A percentile compares a stretch with the other conserved stretches of the same genome.
phyloP scores from a whole-genome alignment of 2,113 vertebrate species.

The Sakesphorus luctuosus region DNA sequence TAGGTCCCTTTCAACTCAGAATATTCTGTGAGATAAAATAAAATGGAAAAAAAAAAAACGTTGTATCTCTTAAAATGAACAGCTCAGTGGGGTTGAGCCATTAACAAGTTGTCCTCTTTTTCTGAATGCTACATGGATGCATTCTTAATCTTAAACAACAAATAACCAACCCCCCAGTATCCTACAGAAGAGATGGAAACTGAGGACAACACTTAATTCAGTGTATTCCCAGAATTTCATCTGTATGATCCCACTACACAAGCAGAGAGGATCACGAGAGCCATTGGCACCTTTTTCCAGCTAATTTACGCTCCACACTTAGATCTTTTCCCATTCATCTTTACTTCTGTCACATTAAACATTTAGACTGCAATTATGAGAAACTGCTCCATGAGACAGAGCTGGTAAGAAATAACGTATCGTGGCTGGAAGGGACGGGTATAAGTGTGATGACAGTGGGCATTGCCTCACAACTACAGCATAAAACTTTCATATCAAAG shows the following conservation, averaged over 20 bases:
- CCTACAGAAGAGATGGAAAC: background rate
- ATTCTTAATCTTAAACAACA: background rate
- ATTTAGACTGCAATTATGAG: slow-evolving; percentile 42
- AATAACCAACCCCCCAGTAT: accelerated
- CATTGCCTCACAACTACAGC: background rate
- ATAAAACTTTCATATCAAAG: background rate
- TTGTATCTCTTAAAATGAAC: background rate
- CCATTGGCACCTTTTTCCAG: background rate
- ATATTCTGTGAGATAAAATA: background rate
- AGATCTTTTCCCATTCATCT: background rate
- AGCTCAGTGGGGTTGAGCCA: background rate
- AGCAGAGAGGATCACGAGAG: background rate
- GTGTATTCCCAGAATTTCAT: background rate
- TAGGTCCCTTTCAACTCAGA: background rate
- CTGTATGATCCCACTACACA: background rate
- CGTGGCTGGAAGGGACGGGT: background rate
- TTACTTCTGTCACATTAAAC: slow-evolving; percentile 38
- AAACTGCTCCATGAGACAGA: slow-evolving; percentile 18
- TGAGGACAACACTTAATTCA: background rate
- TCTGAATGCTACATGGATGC: background rate
- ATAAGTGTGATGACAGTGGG: background rate
- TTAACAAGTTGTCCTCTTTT: background rate
- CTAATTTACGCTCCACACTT: background rate
- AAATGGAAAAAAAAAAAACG: background rate
- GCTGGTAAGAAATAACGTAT: slow-evolving; percentile 2